Evolutionary conservation across 2,797 vertebrate species (phyloP).

Genomic region (Sphenodon punctatus): DNA sequence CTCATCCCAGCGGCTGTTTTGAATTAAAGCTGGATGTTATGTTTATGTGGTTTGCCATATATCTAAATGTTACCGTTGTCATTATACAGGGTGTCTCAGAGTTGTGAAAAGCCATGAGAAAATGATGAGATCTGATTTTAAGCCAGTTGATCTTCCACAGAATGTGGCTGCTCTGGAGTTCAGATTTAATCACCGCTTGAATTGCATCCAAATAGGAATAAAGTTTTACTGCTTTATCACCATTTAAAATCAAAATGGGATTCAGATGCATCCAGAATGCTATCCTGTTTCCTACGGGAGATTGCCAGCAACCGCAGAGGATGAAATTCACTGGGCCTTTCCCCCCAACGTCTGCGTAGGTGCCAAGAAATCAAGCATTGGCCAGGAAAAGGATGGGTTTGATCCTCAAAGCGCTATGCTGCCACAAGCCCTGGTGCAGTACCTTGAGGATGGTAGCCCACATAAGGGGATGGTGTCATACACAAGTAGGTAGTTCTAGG

Average conservation of each 20-base stretch:
- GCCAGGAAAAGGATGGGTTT: neutral
- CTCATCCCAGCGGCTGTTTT: neutral
- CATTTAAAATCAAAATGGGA: neutral
- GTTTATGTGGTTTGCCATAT: neutral
- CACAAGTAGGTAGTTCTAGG: too few species aligned
- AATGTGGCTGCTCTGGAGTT: neutral
- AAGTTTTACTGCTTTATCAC: neutral
- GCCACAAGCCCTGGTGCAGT: too few species aligned
- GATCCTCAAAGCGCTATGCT: neutral
- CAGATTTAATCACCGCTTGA: neutral
- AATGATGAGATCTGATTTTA: neutral
- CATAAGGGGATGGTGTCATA: too few species aligned
- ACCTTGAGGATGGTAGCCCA: too few species aligned
- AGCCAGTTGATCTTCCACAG: neutral
- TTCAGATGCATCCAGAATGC: neutral
- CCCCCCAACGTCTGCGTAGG: neutral
- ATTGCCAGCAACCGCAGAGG: neutral
- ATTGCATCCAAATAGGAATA: neutral
- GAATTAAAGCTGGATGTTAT: neutral
- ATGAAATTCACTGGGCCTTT: neutral
- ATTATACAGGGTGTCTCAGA: neutral
- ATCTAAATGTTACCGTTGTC: neutral
- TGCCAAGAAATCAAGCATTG: neutral
- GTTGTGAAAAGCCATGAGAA: neutral
- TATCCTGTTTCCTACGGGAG: neutral